Base-by-base conservation (phyloP, 2,888 invertebrate genomes). In the Dione vanillae region DNA sequence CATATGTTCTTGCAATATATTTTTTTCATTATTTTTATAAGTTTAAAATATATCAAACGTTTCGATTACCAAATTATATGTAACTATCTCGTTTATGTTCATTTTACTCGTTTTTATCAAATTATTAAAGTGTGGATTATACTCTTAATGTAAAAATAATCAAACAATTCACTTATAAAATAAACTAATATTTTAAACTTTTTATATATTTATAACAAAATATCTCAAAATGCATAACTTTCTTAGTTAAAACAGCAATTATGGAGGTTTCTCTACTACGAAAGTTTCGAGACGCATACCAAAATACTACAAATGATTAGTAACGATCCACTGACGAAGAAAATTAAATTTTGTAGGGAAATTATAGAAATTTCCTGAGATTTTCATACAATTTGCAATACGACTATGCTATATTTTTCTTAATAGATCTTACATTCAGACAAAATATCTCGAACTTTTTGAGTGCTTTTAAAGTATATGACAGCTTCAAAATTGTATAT, bases 231-330 rank as follows among this genome's bases (percentile, higher is more conserved):
- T 9, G 7, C 27, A 45, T 37, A 37, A 47, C 49, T 64, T 64
- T 64, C 62, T 51, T 51, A 64, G 49, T 37, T 51, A 14, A 49
- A 51, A 64, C 40, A 19, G 64, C 64, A 64, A 64, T 64, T 51
- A 64, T 5, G 20, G 19, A 40, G 49, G 19, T 49, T 64, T 51
- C 51, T 49, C 20, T 19, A 37, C 49, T 19, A 64, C 20, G 40
- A 40, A 35, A 37, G 49, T 12, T 64, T 49, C 19, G 37, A 51
- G 64, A 64, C 27, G 43, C 51, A 37, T 40, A 68, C n/a, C 61
- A 65, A 66, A 70, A 67, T 69, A 70, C 37, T 59, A 59, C 66
- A 71, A 76, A 81, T 83, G 70, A 68, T 66, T 70, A 65, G 54
- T 68, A 62, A 74, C 73, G 69, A 71, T 20, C 59, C 74, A 54